Evolutionary conservation across 2,888 invertebrate species (phyloP).

Genomic region (Falcaria lacertinaria): DNA sequence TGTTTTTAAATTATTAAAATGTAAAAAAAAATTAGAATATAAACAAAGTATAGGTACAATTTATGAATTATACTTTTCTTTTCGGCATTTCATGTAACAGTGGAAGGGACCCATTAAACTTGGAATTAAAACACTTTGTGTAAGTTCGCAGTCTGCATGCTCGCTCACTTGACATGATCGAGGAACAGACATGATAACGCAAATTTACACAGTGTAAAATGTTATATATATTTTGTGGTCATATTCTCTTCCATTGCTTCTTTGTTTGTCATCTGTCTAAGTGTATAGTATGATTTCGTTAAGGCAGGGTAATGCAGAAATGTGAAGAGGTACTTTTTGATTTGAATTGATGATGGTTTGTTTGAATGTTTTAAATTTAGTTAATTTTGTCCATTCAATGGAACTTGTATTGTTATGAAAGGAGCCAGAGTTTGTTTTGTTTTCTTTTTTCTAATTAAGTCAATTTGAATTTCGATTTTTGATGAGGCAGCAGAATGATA

Average conservation of each 20-base stretch:
- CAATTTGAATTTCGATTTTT: conserved; percentile 64
- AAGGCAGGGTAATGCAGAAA: conserved; percentile 78
- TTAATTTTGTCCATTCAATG: conserved; percentile 77
- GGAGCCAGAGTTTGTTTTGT: conserved; percentile 73
- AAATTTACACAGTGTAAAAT: conserved; percentile 55
- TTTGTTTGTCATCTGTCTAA: conserved; percentile 73
- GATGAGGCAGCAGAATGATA: conserved; percentile 74
- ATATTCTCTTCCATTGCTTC: conserved; percentile 76
- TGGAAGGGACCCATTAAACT: conserved; percentile 61
- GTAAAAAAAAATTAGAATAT: conserved; percentile 79
- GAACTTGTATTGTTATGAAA: conserved; percentile 75
- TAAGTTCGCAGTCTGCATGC: conserved; percentile 29
- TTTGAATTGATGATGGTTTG: conserved; percentile 69
- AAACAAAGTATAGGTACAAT: conserved; percentile 80
- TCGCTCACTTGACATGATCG: conserved; percentile 23
- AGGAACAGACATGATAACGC: conserved; percentile 38
- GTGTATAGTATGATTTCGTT: conserved; percentile 75
- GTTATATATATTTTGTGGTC: conserved; percentile 49
- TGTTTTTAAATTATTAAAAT: conserved; percentile 81
- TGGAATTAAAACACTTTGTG: conserved; percentile 37
- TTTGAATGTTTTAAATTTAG: conserved; percentile 76
- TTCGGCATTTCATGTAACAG: conserved; percentile 73
- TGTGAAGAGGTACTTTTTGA: conserved; percentile 75
- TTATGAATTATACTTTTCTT: conserved; percentile 79
- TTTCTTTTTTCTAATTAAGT: conserved; percentile 72